Conservation (phyloP, 2,113 vertebrate genomes). For the Ctenodactylus gundi region DNA sequence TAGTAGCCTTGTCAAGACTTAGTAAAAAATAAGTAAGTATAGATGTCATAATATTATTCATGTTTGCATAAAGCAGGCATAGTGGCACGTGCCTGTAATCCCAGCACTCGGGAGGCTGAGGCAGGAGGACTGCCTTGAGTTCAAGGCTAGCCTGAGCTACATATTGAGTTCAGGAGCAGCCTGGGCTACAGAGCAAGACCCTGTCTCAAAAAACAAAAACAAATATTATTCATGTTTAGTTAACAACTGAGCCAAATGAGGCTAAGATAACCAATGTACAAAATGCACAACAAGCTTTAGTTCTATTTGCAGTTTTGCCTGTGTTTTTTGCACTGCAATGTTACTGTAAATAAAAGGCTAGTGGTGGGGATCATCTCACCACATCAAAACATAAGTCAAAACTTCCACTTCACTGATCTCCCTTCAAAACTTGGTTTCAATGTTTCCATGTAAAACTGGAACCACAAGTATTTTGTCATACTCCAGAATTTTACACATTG, state of each 20-base stretch:
- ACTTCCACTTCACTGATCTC: neutral
- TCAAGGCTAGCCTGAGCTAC: too few relatives aligned
- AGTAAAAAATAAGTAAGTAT: conserved; percentile 9
- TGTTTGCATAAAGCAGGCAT: too few relatives aligned
- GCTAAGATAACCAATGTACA: neutral
- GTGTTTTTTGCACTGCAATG: neutral
- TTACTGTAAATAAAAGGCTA: neutral
- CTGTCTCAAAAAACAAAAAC: too few relatives aligned
- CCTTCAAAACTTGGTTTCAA: conserved; percentile 23
- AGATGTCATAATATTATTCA: neutral
- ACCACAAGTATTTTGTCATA: neutral
- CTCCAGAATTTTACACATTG: neutral
- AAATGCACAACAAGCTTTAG: neutral
- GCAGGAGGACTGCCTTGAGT: too few relatives aligned
- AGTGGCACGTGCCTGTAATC: too few relatives aligned
- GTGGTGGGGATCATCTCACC: neutral
- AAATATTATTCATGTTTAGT: neutral
- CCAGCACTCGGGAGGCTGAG: too few relatives aligned
- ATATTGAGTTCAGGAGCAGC: too few relatives aligned
- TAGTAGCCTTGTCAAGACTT: neutral
- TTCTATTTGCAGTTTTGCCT: neutral
- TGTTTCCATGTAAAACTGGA: neutral
- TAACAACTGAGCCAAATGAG: neutral
- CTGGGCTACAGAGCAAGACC: too few relatives aligned
- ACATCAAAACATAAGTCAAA: conserved; percentile 2